Conservation (phyloP, 2,797 vertebrate genomes). For the Darevskia mixta region DNA sequence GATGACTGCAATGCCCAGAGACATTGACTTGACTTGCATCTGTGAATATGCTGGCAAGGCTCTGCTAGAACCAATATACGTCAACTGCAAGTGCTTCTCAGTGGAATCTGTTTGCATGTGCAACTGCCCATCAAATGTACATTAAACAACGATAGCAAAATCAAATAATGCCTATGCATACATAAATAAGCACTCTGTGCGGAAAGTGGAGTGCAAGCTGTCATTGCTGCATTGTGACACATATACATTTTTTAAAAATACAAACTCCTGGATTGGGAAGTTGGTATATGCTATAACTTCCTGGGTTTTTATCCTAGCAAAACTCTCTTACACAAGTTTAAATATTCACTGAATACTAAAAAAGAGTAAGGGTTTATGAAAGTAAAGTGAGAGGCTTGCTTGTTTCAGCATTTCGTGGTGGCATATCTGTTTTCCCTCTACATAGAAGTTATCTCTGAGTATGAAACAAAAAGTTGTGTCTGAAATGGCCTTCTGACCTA, state of each 20-base stretch:
- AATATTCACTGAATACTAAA: neutral
- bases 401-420: neutral
- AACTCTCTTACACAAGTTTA: neutral
- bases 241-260: neutral
- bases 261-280: neutral
- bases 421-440: neutral
- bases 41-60: neutral
- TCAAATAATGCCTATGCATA: neutral
- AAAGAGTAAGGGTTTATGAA: neutral
- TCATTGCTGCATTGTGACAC: neutral
- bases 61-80: neutral
- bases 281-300: neutral
- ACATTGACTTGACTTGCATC: neutral
- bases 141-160: neutral
- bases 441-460: neutral
- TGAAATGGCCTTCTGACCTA: neutral
- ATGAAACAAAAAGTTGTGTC: neutral
- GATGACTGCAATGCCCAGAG: neutral
- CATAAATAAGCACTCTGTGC: neutral
- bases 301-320: neutral
- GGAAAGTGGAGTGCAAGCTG: neutral
- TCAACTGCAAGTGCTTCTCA: neutral
- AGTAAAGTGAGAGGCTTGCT: neutral
- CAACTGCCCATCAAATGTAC: neutral
- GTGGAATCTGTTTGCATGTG: neutral